Evolutionary conservation across 1,140 invertebrate species (phyloP), one percentile per base, ranked within the genome.

Genomic region (Pomacea maculata): DNA sequence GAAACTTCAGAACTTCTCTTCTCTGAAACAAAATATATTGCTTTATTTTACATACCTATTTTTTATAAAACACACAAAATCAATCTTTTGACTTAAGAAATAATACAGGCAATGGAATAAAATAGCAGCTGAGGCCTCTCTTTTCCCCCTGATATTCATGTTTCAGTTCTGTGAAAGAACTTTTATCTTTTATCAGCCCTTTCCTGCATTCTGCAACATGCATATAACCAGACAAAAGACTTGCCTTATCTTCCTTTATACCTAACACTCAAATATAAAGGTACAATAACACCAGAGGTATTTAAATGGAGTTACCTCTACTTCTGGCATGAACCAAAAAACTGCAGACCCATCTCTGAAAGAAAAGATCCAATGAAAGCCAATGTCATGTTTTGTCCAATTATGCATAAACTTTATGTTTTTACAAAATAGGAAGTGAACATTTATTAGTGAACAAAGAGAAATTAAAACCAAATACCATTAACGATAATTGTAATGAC

Each of bases 261-360:
- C 34, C 61, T 12, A 34, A 34, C 15, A 63, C 25, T 25, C 15
- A 25, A 7, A 65, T 34, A 55, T 17, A 45, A 73, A 73, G 9
- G 10, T 54, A 73, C 10, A 73, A 52, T 45, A 19, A 45, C 25
- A 45, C 10, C 29, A 21, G 12, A 8, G 29, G 15, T 45, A 21
- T 78, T 45, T 1, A 29, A n/a, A 34, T 17, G 19, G 15, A 34
- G 0, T 79, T 85, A 90, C 91, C 83, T 99, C 97, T 74, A 96
- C 86, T 82, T 97, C 95, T 52, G 94, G 93, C 81, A 97, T 94
- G 92, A 98, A 98, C 97, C 97, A 99, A 90, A 98, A 95, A 0
- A 98, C 95, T 21, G 97, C 94, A 34, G 95, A 94, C 15, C 97
- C 97, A 92, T 98, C 96, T 72, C 95, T 93, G 80, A 83, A 89